Evolutionary conservation across 2,888 invertebrate species (phyloP).

Genomic region (Kuschelorhynchus macadamiae): DNA sequence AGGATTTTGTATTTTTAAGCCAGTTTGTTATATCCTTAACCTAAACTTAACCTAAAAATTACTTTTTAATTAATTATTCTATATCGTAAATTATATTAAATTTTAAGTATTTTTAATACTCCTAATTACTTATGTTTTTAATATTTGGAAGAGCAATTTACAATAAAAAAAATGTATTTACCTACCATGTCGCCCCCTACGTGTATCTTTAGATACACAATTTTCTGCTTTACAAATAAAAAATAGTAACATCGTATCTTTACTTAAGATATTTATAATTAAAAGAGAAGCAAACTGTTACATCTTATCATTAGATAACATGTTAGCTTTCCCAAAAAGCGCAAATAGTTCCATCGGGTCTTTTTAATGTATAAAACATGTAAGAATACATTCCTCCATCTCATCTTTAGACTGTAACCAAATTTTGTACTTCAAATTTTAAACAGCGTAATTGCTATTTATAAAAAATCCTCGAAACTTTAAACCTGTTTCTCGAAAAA

Average conservation of each 20-base stretch:
- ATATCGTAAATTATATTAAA: no score
- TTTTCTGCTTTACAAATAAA: constrained; percentile 3
- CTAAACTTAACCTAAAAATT: background rate
- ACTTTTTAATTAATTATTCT: no score
- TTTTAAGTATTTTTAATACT: no score
- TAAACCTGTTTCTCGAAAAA: constrained; percentile 10
- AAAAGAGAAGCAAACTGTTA: no score
- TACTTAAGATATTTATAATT: no score
- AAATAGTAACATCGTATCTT: constrained; percentile 5
- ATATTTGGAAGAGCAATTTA: no score
- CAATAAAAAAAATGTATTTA: no score
- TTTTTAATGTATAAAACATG: no score
- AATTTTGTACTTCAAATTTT: constrained; percentile 3
- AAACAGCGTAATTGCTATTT: constrained; percentile 2
- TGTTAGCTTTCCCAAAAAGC: background rate
- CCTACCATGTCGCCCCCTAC: background rate
- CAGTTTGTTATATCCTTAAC: background rate
- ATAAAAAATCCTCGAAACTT: constrained; percentile 6
- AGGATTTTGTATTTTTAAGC: background rate
- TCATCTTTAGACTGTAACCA: constrained; percentile 8
- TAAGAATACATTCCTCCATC: background rate
- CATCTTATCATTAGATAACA: constrained; percentile 20
- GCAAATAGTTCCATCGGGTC: constrained; percentile 9
- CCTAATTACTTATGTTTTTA: no score
- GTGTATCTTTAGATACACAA: constrained; percentile 11